Base-by-base conservation (phyloP, 1,140 invertebrate genomes). In the Leptestheria dahalacensis region DNA sequence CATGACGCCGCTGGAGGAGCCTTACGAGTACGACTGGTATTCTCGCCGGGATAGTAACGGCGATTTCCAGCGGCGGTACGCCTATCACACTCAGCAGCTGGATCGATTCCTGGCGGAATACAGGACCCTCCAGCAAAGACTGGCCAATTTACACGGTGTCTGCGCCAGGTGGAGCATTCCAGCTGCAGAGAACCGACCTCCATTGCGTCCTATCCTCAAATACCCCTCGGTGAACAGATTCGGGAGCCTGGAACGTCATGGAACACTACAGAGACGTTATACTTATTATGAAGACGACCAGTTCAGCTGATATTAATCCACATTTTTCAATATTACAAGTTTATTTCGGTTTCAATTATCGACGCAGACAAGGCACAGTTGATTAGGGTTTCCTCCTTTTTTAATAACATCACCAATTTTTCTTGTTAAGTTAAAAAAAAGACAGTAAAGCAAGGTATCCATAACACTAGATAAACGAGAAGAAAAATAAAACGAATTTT, bases 61-160 rank as follows among this genome's bases (percentile, higher is more conserved):
- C n/a, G 58, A 60, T n/a, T 60, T 60, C 29, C 58, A 60, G 2
- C 58, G 58, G 3, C 25, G 58, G 21, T 60, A 60, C 48, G 58
- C 25, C 6, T 60, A 60, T 29, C 58, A 60, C 20, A 60, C 58
- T 2, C 29, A 29, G 12, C 58, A 60, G 18, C 25, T 60, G 12
- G 48, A 60, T 60, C 58, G 58, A 1, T 60, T 60, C 41, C 29
- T 60, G 49, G 10, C 48, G 28, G 58, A 60, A 28, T 60, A 60
- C 26, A 48, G 49, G 21, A 49, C 58, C 15, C 49, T 60, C 1
- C 58, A 60, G 51, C 29, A 51, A 15, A 48, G 58, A 2, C 49
- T 60, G 26, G 58, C 58, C 11, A 48, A 50, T 18, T 41, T 60
- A 49, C 58, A 60, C 18, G 58, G 29, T 49, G 29, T 49, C 23